Conservation (phyloP, 2,113 vertebrate species). For the Chiloscyllium plagiosum region DNA sequence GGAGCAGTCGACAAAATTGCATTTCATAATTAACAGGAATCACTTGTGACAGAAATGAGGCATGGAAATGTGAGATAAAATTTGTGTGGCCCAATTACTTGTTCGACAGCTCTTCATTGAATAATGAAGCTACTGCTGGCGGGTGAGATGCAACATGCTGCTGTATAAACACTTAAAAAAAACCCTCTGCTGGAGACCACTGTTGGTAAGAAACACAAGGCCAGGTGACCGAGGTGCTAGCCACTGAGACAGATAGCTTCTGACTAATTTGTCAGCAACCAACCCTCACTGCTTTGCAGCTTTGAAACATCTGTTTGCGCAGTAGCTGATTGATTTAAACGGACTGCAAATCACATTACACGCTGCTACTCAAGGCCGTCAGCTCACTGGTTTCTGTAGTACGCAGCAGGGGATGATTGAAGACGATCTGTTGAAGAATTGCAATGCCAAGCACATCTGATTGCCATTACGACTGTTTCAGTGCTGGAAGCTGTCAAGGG, state of each 20-base stretch:
- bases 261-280: constrained; percentile 49
- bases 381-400: constrained; percentile 46
- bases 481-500: not conserved
- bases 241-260: constrained; percentile 54
- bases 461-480: constrained; percentile 13
- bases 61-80: constrained; percentile 31
- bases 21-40: constrained; percentile 18
- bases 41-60: constrained; percentile 32
- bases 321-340: constrained; percentile 52
- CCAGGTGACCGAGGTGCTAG: constrained; percentile 42
- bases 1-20: not conserved
- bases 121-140: constrained; percentile 5
- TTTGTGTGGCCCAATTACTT: constrained; percentile 29
- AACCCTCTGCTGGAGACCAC: not conserved
- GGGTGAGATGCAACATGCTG: constrained; percentile 13
- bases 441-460: constrained; percentile 20
- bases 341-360: constrained; percentile 48
- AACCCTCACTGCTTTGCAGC: constrained; percentile 47
- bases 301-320: constrained; percentile 66
- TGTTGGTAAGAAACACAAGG: constrained; percentile 41
- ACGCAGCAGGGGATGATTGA: constrained; percentile 53
- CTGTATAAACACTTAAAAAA: not conserved
- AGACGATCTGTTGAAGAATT: constrained; percentile 43
- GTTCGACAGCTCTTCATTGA: constrained; percentile 35
- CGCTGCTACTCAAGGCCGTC: constrained; percentile 43